Base-by-base conservation (phyloP, 2,888 invertebrate species). In the Anaspis maculata region DNA sequence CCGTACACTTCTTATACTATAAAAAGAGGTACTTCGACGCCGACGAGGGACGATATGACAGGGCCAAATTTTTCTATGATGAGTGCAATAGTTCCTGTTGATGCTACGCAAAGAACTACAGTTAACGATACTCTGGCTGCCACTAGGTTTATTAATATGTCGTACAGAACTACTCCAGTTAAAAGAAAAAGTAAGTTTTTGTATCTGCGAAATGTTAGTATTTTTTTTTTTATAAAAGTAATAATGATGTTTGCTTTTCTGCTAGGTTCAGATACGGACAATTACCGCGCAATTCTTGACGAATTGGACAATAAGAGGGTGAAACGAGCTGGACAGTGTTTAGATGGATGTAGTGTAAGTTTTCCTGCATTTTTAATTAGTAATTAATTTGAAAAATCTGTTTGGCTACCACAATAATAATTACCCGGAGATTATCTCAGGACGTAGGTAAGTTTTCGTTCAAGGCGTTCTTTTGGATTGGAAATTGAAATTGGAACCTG, bases 341-440 rank as follows among this genome's bases (percentile, higher is more conserved):
- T 94, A 34, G 92, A 94, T 67, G 91, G 91, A 28, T 92, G 89
- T 57, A 84, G 82, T 64, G 84, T 87, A 62, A 70, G 73, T 69
- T 19, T n/a, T n/a, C n/a, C n/a, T n/a, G n/a, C n/a, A n/a, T n/a
- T n/a, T n/a, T n/a, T n/a, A n/a, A n/a, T n/a, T n/a, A n/a, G n/a
- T n/a, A n/a, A n/a, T n/a, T n/a, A n/a, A n/a, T n/a, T n/a, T n/a
- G n/a, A n/a, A n/a, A n/a, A n/a, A n/a, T n/a, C n/a, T n/a, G n/a
- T n/a, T n/a, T n/a, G n/a, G n/a, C n/a, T n/a, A n/a, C n/a, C n/a
- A n/a, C n/a, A n/a, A n/a, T n/a, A n/a, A n/a, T n/a, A n/a, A n/a
- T n/a, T n/a, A n/a, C n/a, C n/a, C n/a, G n/a, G n/a, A n/a, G n/a
- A n/a, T n/a, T n/a, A n/a, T n/a, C n/a, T n/a, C n/a, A n/a, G n/a